Conservation (phyloP, 2,888 invertebrate genomes). For the Ophonus ardosiacus region DNA sequence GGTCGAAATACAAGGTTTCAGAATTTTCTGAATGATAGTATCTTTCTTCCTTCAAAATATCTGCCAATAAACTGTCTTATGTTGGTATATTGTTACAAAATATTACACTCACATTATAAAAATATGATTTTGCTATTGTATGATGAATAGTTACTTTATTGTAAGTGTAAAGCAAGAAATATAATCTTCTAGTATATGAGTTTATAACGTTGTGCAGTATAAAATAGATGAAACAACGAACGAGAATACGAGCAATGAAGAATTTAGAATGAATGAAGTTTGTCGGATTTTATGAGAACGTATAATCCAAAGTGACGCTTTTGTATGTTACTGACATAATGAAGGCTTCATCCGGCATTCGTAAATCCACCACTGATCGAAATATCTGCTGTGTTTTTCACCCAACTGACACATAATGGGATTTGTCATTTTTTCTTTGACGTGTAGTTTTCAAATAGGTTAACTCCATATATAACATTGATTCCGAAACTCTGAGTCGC, state of each 20-base stretch:
- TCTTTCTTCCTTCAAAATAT: no score
- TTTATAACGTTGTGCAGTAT: neutral
- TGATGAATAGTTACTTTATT: neutral
- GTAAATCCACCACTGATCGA: constrained; percentile 36
- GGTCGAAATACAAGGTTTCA: no score
- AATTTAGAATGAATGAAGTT: constrained; percentile 5
- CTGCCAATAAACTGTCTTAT: no score
- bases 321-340: constrained; percentile 35
- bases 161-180: neutral
- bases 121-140: neutral
- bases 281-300: constrained; percentile 33
- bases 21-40: no score
- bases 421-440: constrained; percentile 29
- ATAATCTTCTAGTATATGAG: constrained; percentile 1
- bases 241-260: neutral
- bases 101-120: neutral
- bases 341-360: constrained; percentile 22
- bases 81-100: no score
- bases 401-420: constrained; percentile 20
- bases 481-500: neutral
- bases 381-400: constrained; percentile 21
- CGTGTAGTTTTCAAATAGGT: constrained; percentile 6
- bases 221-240: constrained; percentile 2
- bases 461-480: neutral
- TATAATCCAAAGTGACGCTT: constrained; percentile 38